Conservation (phyloP, 2,888 invertebrate genomes). For the Meghimatium bilineatum region DNA sequence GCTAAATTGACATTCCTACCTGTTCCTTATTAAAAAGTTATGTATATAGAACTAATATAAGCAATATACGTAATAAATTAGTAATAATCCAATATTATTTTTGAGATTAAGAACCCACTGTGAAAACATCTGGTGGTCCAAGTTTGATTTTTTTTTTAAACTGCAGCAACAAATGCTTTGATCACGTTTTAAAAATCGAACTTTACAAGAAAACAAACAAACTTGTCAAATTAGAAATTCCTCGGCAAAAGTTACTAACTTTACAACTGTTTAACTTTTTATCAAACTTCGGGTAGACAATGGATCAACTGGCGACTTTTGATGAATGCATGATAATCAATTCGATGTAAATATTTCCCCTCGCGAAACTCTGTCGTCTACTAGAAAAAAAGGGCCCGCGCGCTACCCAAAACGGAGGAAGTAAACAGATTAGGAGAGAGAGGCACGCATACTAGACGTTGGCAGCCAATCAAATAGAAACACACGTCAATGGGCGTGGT, state of each 20-base stretch:
- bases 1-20: background rate
- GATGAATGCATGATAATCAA: constrained; percentile 10
- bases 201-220: too few relatives aligned
- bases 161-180: too few relatives aligned
- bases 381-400: constrained; percentile 39
- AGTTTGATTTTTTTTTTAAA: too few relatives aligned
- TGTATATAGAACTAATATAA: background rate
- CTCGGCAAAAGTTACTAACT: too few relatives aligned
- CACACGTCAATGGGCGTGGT: constrained; percentile 43
- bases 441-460: constrained; percentile 4
- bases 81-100: too few relatives aligned
- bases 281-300: too few relatives aligned
- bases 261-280: too few relatives aligned
- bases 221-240: too few relatives aligned
- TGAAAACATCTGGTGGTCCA: too few relatives aligned
- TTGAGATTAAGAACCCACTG: too few relatives aligned
- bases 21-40: background rate
- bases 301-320: background rate
- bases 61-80: too few relatives aligned
- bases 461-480: constrained; percentile 41
- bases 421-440: constrained; percentile 42
- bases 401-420: constrained; percentile 35
- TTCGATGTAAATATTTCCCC: constrained; percentile 5
- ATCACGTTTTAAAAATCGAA: too few relatives aligned
- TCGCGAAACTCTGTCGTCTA: background rate